phyloP scores from a whole-genome alignment of 2,113 vertebrate species.

The Morone saxatilis region DNA sequence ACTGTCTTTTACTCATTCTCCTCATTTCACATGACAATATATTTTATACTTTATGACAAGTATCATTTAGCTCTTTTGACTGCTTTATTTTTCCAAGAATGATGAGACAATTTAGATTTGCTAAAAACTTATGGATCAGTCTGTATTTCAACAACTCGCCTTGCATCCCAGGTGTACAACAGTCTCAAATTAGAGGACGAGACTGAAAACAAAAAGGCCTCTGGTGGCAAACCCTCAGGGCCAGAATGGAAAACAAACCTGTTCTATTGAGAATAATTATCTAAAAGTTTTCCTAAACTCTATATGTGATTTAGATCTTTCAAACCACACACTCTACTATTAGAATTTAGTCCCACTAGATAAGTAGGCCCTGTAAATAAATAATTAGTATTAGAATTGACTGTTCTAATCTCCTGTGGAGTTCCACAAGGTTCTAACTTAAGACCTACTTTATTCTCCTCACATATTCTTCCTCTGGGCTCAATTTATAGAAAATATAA shows the following conservation, averaged over 20 bases:
- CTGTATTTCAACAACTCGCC: neutral
- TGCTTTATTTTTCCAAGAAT: neutral
- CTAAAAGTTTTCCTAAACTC: neutral
- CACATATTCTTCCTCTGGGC: neutral
- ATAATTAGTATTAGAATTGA: neutral
- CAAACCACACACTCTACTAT: neutral
- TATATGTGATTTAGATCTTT: neutral
- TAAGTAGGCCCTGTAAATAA: too few relatives aligned
- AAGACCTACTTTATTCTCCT: neutral
- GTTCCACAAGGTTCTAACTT: neutral
- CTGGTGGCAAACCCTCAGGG: neutral
- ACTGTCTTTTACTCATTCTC: neutral
- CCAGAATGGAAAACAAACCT: constrained; percentile 9
- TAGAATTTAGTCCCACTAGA: neutral
- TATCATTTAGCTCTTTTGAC: neutral
- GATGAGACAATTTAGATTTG: neutral
- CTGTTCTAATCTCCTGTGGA: neutral
- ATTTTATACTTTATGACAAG: neutral
- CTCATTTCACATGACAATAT: neutral
- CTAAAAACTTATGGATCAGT: neutral
- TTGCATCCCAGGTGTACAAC: neutral
- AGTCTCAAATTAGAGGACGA: neutral
- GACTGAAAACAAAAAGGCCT: constrained; percentile 8
- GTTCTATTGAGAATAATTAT: neutral
- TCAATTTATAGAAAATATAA: neutral